Percentiles rank a stretch among this genome's conserved stretches.
phyloP scores from a whole-genome alignment of 2,888 invertebrate species.

The Drosophila pseudotakahashii region DNA sequence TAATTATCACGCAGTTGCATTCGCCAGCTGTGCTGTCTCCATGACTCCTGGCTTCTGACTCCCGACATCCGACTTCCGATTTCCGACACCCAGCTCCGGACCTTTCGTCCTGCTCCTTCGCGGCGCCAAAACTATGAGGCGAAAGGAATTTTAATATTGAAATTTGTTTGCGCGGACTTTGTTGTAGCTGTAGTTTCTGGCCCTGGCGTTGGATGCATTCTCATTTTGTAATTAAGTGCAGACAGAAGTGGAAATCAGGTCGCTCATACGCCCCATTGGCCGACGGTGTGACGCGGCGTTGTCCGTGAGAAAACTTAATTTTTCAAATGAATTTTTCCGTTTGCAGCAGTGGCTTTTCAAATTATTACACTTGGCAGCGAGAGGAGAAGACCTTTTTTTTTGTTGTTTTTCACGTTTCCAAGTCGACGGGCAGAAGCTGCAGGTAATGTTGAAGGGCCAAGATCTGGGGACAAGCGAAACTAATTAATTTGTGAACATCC shows the following conservation, averaged over 20 bases:
- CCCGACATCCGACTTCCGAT: constrained; percentile 18
- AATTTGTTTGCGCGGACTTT: constrained; percentile 67
- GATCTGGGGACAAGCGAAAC: constrained; percentile 38
- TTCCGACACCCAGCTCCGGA: constrained; percentile 6
- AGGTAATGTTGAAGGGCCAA: constrained; percentile 43
- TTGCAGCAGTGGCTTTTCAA: constrained; percentile 54
- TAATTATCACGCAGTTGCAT: constrained; percentile 49
- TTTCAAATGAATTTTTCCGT: constrained; percentile 64
- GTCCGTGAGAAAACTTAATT: constrained; percentile 56
- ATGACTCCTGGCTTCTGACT: constrained; percentile 17
- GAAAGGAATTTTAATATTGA: constrained; percentile 67
- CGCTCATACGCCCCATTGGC: constrained; percentile 56
- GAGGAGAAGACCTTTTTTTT: neutral
- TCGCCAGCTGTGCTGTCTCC: constrained; percentile 42
- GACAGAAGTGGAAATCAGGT: constrained; percentile 68
- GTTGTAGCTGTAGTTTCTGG: constrained; percentile 32
- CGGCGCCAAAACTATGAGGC: constrained; percentile 45
- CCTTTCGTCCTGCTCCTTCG: constrained; percentile 18
- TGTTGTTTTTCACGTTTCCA: constrained; percentile 17
- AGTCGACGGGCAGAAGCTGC: constrained; percentile 60
- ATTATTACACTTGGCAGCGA: constrained; percentile 42
- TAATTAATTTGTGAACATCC: constrained; percentile 62
- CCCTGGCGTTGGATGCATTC: constrained; percentile 47
- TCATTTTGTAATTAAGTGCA: constrained; percentile 73
- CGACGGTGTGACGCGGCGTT: constrained; percentile 20